A percentile compares a stretch with the other conserved stretches of the same genome.
Conservation (phyloP, 2,797 vertebrate genomes). For the Chelon labrosus region DNA sequence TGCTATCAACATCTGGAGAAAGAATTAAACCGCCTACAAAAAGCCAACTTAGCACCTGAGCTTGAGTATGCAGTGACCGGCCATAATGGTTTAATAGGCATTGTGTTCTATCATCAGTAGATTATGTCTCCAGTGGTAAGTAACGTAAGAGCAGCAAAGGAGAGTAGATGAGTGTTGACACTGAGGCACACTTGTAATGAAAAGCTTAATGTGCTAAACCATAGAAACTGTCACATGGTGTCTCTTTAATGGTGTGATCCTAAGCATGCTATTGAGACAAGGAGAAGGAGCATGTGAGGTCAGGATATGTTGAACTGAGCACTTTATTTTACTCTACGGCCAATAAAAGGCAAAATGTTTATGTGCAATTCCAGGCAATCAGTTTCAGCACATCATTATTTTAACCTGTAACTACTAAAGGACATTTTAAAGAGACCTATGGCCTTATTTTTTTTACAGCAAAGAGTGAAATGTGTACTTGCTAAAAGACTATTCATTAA, state of each 20-base stretch:
- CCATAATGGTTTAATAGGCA: constrained; percentile 31
- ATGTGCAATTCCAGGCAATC: constrained; percentile 17
- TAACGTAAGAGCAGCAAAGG: constrained; percentile 10
- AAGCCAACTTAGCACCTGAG: constrained; percentile 1
- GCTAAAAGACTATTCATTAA: constrained; percentile 2
- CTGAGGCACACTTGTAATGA: constrained; percentile 22
- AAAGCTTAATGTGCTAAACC: constrained; percentile 16
- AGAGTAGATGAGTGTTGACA: constrained; percentile 11
- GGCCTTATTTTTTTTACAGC: not conserved
- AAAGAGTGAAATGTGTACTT: not conserved
- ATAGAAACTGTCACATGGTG: constrained; percentile 17
- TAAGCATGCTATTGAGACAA: not conserved
- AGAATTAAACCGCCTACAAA: constrained; percentile 18
- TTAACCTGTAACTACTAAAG: constrained; percentile 5
- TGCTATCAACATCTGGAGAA: constrained; percentile 32
- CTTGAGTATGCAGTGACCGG: not conserved
- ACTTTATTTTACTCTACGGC: constrained; percentile 13
- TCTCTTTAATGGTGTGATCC: constrained; percentile 7
- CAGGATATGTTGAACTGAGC: constrained; percentile 5
- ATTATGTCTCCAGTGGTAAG: constrained; percentile 7
- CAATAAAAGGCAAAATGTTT: constrained; percentile 14
- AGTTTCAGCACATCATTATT: constrained; percentile 11
- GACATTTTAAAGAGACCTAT: not conserved
- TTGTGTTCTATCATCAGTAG: constrained; percentile 9
- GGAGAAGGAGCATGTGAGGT: not conserved